These are phyloP conservation scores for Catharus fuscescens DNA, from an alignment of 2,113 vertebrate species.

Conservation along the genomic window DNA sequence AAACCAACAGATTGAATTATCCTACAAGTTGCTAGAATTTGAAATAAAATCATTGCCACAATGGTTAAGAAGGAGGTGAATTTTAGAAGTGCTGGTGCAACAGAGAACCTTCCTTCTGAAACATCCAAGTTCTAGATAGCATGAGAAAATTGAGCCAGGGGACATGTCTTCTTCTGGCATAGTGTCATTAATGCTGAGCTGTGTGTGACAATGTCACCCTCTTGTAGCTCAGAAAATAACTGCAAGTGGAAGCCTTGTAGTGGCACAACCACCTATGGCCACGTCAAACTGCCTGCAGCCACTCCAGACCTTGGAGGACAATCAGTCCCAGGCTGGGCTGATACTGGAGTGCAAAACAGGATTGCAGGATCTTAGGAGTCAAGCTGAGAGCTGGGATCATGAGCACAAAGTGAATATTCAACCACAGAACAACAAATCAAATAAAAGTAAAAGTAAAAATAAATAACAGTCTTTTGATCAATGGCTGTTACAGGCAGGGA, in stretches of 20 bases:
- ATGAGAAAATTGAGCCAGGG: neutral
- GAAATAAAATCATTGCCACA: constrained; percentile 2
- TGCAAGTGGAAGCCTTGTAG: neutral
- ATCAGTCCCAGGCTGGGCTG: neutral
- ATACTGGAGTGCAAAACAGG: neutral
- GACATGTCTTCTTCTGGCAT: neutral
- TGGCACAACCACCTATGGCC: neutral
- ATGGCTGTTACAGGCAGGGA: neutral
- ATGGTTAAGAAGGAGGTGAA: neutral
- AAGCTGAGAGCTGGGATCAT: neutral
- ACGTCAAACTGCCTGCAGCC: neutral
- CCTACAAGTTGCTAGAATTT: neutral
- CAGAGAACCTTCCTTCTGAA: neutral
- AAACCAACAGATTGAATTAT: constrained; percentile 20
- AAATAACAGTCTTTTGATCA: neutral
- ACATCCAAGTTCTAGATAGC: neutral
- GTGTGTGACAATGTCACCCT: constrained; percentile 16
- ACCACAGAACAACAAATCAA: neutral
- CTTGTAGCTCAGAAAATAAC: constrained; percentile 33
- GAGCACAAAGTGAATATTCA: neutral
- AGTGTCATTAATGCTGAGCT: neutral
- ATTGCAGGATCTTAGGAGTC: neutral
- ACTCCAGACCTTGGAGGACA: neutral
- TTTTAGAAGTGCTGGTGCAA: neutral
- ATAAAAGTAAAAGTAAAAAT: neutral